These are phyloP conservation scores for Aphelocoma californica DNA, from an alignment of 2,797 vertebrate genomes.

Conservation along the genomic window DNA sequence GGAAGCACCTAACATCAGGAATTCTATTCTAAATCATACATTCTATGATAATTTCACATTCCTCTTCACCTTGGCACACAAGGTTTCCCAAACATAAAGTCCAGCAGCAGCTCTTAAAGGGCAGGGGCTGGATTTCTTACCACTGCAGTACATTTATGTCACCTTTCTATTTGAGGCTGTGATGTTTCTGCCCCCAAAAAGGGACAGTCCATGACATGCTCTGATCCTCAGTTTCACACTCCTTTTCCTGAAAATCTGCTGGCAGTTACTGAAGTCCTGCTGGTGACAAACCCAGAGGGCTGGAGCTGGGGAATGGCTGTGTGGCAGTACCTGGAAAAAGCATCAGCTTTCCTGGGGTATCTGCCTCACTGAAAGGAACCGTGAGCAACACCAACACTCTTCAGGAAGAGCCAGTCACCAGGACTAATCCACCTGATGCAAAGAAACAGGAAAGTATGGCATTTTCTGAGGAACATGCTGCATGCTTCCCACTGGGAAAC, in stretches of 20 bases:
- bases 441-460: neutral
- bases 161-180: neutral
- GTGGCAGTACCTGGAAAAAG: neutral
- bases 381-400: neutral
- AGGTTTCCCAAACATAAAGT: neutral
- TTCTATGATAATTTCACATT: neutral
- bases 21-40: neutral
- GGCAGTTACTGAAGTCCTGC: neutral
- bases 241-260: neutral
- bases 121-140: neutral
- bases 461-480: neutral
- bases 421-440: neutral
- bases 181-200: neutral
- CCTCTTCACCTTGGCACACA: neutral
- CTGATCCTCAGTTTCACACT: neutral
- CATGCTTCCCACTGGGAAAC: neutral
- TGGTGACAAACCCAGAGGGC: neutral
- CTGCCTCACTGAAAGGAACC: neutral
- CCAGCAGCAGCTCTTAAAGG: neutral
- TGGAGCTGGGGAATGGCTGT: neutral
- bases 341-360: neutral
- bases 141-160: neutral
- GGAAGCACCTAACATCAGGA: neutral
- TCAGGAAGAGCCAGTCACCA: neutral
- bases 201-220: neutral